A percentile compares a stretch with the other conserved stretches of the same genome.
These are phyloP conservation scores for Pseudomyrmex cubaensis DNA, from an alignment of 1,140 invertebrate genomes.

Conservation along the genomic window DNA sequence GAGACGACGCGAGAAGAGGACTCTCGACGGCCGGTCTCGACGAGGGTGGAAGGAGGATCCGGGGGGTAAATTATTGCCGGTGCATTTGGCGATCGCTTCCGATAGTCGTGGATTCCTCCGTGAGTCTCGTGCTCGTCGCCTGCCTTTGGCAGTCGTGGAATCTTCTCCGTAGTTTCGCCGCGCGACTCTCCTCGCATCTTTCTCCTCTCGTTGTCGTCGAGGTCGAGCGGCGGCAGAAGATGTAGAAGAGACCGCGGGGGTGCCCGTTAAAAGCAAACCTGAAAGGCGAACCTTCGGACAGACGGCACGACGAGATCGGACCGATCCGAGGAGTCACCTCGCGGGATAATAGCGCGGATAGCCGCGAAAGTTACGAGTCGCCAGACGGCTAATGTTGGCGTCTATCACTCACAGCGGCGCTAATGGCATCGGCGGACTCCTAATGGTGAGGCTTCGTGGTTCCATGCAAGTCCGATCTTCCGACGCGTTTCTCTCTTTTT, in stretches of 20 bases:
- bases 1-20: slow-evolving; percentile 37
- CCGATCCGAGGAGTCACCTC: slow-evolving; percentile 60
- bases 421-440: slow-evolving; percentile 47
- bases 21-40: slow-evolving; percentile 32
- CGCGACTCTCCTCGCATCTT: slow-evolving; percentile 51
- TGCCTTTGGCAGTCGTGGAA: slow-evolving; percentile 73
- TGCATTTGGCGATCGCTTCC: slow-evolving; percentile 80
- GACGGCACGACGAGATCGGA: slow-evolving; percentile 74
- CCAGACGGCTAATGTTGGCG: slow-evolving; percentile 48
- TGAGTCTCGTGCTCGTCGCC: slow-evolving; percentile 66
- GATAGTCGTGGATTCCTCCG: slow-evolving; percentile 80
- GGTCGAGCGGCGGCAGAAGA: slow-evolving; percentile 20
- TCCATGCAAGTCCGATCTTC: slow-evolving; percentile 22
- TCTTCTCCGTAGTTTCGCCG: slow-evolving; percentile 67
- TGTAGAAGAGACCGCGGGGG: slow-evolving; percentile 58
- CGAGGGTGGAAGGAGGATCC: slow-evolving; percentile 32
- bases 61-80: slow-evolving; percentile 78
- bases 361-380: slow-evolving; percentile 60
- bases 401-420: slow-evolving; percentile 58
- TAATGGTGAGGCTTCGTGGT: slow-evolving; percentile 26
- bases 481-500: slow-evolving; percentile 21
- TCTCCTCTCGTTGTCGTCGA: slow-evolving; percentile 6
- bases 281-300: slow-evolving; percentile 65
- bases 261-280: slow-evolving; percentile 76
- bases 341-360: slow-evolving; percentile 57